phyloP scores from a whole-genome alignment of 2,797 vertebrate species.

The Coregonus sp. region DNA sequence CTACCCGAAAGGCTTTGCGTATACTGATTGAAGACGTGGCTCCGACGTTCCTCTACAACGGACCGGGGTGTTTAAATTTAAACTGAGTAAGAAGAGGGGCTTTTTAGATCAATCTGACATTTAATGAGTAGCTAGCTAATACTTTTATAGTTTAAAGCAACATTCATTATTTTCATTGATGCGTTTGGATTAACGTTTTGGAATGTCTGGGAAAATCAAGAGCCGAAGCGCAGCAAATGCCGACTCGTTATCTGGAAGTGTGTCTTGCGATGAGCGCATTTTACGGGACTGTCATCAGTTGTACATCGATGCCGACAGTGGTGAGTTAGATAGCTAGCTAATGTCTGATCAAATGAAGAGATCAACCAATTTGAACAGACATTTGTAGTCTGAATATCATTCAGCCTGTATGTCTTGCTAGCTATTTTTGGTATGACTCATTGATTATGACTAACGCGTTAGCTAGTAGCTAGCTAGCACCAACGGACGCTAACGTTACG shows the following conservation, averaged over 20 bases:
- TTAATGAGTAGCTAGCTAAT: neutral
- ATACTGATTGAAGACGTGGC: conserved; percentile 68
- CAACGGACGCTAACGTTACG: too few species aligned
- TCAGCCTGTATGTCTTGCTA: neutral
- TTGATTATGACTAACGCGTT: too few species aligned
- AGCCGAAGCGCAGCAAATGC: conserved; percentile 79
- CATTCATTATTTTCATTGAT: neutral
- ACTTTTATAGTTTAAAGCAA: neutral
- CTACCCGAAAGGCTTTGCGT: conserved; percentile 60
- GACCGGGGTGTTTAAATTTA: conserved; percentile 77
- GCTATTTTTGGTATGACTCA: too few species aligned
- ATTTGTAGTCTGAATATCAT: neutral
- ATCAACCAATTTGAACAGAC: neutral
- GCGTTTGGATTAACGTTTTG: neutral
- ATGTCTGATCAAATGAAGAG: neutral
- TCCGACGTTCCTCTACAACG: conserved; percentile 12
- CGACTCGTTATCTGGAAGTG: conserved; percentile 64
- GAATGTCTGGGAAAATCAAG: conserved; percentile 67
- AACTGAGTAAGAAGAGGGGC: neutral
- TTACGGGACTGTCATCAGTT: conserved; percentile 82
- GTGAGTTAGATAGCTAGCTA: conserved; percentile 35
- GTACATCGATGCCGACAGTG: conserved; percentile 75
- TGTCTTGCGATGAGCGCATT: conserved; percentile 81
- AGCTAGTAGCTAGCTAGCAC: too few species aligned
- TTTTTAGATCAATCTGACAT: neutral